phyloP scores from a whole-genome alignment of 2,797 vertebrate species.

The Myripristis murdjan region DNA sequence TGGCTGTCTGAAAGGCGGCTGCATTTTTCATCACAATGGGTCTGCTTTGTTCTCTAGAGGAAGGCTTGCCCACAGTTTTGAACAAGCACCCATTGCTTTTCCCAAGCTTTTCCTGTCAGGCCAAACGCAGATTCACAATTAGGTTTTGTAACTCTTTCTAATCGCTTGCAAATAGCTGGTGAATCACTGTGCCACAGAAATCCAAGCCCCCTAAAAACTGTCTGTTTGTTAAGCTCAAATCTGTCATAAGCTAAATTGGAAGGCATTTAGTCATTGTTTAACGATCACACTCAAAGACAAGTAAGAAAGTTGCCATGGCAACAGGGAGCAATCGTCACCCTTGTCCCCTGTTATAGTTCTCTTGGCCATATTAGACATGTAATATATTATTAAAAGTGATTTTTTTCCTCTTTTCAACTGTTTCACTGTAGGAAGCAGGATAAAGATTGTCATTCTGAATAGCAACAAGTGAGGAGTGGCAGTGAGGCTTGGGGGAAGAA shows the following conservation, averaged over 20 bases:
- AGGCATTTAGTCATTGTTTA: constrained; percentile 58
- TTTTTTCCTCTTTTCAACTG: not conserved
- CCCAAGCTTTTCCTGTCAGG: not conserved
- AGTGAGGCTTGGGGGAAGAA: not conserved
- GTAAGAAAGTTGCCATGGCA: constrained; percentile 66
- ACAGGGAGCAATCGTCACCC: constrained; percentile 59
- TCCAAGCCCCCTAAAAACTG: constrained; percentile 15
- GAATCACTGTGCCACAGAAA: constrained; percentile 36
- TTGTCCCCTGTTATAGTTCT: constrained; percentile 43
- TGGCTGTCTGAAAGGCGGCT: constrained; percentile 43
- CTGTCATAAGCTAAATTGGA: constrained; percentile 60
- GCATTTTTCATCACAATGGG: constrained; percentile 35
- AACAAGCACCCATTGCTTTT: constrained; percentile 7
- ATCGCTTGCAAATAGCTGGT: constrained; percentile 37
- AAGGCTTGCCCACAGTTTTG: constrained; percentile 4
- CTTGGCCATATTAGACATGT: constrained; percentile 42
- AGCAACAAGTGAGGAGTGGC: not conserved
- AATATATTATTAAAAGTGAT: constrained; percentile 42
- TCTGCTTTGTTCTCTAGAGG: constrained; percentile 21
- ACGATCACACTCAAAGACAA: constrained; percentile 40
- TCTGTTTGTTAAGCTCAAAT: constrained; percentile 41
- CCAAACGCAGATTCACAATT: constrained; percentile 11
- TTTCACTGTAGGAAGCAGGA: constrained; percentile 13
- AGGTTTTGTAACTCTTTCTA: constrained; percentile 25
- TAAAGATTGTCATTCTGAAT: constrained; percentile 15